phyloP scores from a whole-genome alignment of 2,888 invertebrate species.

The Cheilosia vulpina region DNA sequence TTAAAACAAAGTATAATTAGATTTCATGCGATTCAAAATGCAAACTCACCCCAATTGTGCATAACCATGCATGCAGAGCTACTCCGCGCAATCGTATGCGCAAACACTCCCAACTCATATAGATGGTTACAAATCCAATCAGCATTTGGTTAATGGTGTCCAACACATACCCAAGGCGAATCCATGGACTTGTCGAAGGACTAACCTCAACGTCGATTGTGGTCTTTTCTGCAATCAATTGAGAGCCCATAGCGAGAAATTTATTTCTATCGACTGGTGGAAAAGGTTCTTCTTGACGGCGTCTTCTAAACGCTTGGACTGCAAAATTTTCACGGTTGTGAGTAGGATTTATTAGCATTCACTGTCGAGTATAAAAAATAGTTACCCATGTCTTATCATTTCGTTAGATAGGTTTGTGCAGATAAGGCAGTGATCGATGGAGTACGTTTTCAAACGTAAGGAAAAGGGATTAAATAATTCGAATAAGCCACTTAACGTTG shows the following conservation, averaged over 20 bases:
- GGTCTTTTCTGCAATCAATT: constrained; percentile 14
- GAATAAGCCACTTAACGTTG: neutral
- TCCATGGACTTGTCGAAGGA: constrained; percentile 20
- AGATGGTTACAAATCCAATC: constrained; percentile 81
- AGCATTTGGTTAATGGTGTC: constrained; percentile 81
- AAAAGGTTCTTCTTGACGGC: neutral
- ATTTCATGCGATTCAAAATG: neutral
- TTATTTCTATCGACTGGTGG: neutral
- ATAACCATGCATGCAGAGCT: constrained; percentile 80
- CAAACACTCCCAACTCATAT: constrained; percentile 80
- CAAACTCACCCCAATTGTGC: constrained; percentile 81
- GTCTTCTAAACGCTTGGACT: constrained; percentile 21
- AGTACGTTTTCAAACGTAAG: neutral
- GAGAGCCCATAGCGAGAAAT: constrained; percentile 18
- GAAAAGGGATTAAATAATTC: neutral
- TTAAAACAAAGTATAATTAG: neutral
- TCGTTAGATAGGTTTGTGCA: neutral
- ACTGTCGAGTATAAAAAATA: neutral
- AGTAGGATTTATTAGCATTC: constrained; percentile 40
- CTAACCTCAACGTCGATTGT: constrained; percentile 1
- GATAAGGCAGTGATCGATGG: constrained; percentile 29
- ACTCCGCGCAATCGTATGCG: constrained; percentile 77
- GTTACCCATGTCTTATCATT: constrained; percentile 16
- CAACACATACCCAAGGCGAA: constrained; percentile 72
- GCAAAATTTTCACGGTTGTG: constrained; percentile 2